A percentile compares a stretch with the other conserved stretches of the same genome.
Conservation (phyloP, 1,140 invertebrate species). For the Drepana arcuata region DNA sequence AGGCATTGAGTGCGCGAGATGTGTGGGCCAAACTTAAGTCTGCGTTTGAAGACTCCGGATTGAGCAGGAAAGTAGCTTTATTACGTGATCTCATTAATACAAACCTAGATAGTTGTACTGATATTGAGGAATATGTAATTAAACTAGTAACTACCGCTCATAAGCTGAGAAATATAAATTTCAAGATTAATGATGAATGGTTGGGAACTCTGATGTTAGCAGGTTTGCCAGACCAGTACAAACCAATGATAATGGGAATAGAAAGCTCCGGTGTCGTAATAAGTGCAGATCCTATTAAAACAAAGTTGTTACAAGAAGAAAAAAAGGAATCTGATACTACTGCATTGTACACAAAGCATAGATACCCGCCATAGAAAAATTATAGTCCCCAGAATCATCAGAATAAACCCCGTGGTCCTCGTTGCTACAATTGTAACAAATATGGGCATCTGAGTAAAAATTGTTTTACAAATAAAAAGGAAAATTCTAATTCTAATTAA, state of each 20-base stretch:
- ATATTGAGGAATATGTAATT: conserved; percentile 36
- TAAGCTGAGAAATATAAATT: conserved; percentile 31
- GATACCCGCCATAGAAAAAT: not conserved
- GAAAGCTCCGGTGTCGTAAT: conserved; percentile 26
- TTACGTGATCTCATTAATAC: conserved; percentile 27
- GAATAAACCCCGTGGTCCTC: not conserved
- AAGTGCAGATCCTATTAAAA: conserved; percentile 35
- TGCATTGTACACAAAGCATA: not conserved
- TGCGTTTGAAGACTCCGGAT: conserved; percentile 35
- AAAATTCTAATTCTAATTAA: conserved; percentile 13
- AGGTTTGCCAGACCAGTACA: conserved; percentile 28
- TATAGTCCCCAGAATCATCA: not conserved
- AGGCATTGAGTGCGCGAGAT: conserved; percentile 18
- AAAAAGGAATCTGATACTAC: not conserved
- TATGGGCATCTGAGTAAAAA: conserved; percentile 26
- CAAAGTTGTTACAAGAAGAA: conserved; percentile 27
- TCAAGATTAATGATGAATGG: conserved; percentile 39
- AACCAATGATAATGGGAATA: conserved; percentile 27
- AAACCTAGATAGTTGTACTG: conserved; percentile 22
- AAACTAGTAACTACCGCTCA: conserved; percentile 36
- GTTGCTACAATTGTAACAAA: conserved; percentile 29
- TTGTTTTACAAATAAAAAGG: conserved; percentile 16
- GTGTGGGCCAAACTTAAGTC: conserved; percentile 29
- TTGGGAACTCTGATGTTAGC: conserved; percentile 32
- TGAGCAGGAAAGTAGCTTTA: conserved; percentile 37